These are phyloP conservation scores for Molanna angustata DNA, from an alignment of 2,888 invertebrate genomes.

Conservation along the genomic window DNA sequence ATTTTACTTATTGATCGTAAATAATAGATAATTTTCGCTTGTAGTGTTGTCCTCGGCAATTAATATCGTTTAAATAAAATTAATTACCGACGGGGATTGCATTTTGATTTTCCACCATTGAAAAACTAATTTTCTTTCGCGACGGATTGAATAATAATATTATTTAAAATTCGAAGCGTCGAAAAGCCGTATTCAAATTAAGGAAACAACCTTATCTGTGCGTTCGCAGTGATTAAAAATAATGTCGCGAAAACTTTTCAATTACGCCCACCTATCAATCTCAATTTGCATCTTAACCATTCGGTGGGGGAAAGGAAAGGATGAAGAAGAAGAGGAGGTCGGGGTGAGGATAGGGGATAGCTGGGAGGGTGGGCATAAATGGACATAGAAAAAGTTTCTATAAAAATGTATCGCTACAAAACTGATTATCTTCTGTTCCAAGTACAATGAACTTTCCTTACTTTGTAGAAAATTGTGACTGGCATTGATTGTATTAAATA, in stretches of 20 bases:
- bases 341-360: neutral
- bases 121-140: no score
- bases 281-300: slow-evolving; percentile 29
- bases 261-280: slow-evolving; percentile 32
- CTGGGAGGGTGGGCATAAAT: neutral
- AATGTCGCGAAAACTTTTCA: slow-evolving; percentile 25
- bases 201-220: neutral
- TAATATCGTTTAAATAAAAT: no score
- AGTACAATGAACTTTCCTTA: no score
- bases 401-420: no score
- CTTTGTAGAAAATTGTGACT: slow-evolving; percentile 12
- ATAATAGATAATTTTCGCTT: no score
- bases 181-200: slow-evolving; percentile 6
- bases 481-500: slow-evolving; percentile 28
- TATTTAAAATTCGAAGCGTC: no score
- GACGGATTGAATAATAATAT: no score
- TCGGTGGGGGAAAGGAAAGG: slow-evolving; percentile 20
- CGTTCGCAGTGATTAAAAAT: slow-evolving; percentile 9
- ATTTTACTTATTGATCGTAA: no score
- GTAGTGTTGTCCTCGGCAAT: no score
- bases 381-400: neutral
- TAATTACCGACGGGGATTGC: no score
- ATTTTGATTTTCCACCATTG: no score
- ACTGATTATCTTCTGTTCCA: no score
- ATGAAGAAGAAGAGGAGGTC: neutral